Percentiles rank a stretch among this genome's conserved stretches.
phyloP scores from a whole-genome alignment of 2,113 vertebrate genomes.

The Neoarius graeffei region DNA sequence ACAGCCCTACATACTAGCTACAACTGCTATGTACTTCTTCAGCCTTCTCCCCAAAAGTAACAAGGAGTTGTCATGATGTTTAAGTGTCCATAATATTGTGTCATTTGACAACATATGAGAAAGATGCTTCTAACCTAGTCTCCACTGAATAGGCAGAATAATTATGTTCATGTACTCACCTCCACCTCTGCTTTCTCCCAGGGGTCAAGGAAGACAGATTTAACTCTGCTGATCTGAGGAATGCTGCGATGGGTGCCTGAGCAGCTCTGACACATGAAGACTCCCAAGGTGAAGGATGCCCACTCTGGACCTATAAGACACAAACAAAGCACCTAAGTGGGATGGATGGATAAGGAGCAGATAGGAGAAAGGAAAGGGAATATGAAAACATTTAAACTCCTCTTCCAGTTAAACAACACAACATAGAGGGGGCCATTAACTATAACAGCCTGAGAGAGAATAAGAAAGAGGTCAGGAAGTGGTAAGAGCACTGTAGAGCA shows the following conservation, averaged over 20 bases:
- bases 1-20: background rate
- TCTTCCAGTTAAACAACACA: background rate
- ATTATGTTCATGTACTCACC: conserved; percentile 65
- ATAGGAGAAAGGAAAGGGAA: background rate
- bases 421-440: background rate
- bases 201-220: conserved; percentile 84
- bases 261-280: conserved; percentile 92
- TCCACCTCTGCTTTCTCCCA: conserved; percentile 91
- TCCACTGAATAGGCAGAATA: background rate
- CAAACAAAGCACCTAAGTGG: conserved; percentile 1
- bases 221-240: conserved; percentile 89
- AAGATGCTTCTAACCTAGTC: background rate
- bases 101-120: background rate
- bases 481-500: conserved; percentile 1
- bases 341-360: background rate
- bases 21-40: background rate
- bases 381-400: background rate
- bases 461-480: background rate
- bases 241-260: conserved; percentile 90
- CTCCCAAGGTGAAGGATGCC: conserved; percentile 90
- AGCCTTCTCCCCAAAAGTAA: background rate
- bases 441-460: background rate
- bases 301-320: conserved; percentile 85
- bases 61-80: background rate
- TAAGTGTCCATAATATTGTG: background rate